Percentiles rank a stretch among this genome's conserved stretches.
Conservation (phyloP, 2,888 invertebrate genomes). For the Himalopsyche anomala region DNA sequence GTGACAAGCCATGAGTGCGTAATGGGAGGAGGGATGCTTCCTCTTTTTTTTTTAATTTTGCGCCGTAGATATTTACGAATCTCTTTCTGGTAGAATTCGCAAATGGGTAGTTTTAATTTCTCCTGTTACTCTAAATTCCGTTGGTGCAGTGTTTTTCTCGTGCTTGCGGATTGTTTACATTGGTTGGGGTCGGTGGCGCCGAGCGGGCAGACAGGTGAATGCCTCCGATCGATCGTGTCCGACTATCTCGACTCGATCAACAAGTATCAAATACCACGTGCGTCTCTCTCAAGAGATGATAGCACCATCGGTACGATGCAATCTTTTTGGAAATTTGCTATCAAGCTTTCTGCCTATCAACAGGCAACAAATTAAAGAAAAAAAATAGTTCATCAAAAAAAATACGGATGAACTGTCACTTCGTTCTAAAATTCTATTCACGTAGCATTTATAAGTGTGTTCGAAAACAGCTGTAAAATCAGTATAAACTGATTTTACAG, state of each 20-base stretch:
- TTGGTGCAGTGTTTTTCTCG: slow-evolving; percentile 43
- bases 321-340: background rate
- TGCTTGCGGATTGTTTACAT: slow-evolving; percentile 55
- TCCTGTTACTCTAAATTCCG: background rate
- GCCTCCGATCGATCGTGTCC: slow-evolving; percentile 62
- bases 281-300: slow-evolving; percentile 41
- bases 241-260: slow-evolving; percentile 56
- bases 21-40: slow-evolving; percentile 50
- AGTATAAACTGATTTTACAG: too few species aligned
- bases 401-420: too few species aligned
- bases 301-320: background rate
- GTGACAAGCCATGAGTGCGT: slow-evolving; percentile 49
- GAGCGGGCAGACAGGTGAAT: slow-evolving; percentile 61
- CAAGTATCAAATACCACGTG: slow-evolving; percentile 62
- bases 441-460: too few species aligned
- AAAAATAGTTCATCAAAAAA: too few species aligned
- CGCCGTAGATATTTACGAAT: slow-evolving; percentile 2
- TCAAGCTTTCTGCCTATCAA: too few species aligned
- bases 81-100: slow-evolving; percentile 21
- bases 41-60: slow-evolving; percentile 39
- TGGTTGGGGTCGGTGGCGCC: slow-evolving; percentile 55
- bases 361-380: too few species aligned
- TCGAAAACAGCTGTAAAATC: too few species aligned
- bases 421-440: too few species aligned
- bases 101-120: background rate